Base-by-base conservation (phyloP, 2,888 invertebrate species). In the Molorchus minor region DNA sequence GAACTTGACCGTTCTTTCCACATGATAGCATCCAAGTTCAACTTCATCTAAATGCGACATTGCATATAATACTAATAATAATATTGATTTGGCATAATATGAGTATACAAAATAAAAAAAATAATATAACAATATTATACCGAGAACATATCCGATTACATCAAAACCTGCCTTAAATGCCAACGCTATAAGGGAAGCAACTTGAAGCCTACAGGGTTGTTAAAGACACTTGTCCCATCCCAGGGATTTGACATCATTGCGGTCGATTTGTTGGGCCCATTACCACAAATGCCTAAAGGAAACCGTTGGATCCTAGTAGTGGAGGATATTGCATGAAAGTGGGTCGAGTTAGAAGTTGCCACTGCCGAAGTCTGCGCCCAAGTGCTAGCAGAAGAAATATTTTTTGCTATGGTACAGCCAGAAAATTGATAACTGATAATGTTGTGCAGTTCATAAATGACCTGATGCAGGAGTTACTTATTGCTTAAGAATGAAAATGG, bases 191-290 rank as follows among this genome's bases (percentile, higher is more conserved):
- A 40, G 16, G 10, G 3, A 3, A 16, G 16, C 16, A 40, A 40
- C 10, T 7, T 15, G 7, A 40, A 40, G 13, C 40, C 40, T 16
- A 1, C 40, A 3, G 40, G 40, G 3, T 13, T 40, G 12, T 16
- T 40, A 17, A 15, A 40, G 17, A 40, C 3, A 7, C 40, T 16
- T 16, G 40, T 40, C 4, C 12, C 17, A 4, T 16, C 13, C 40
- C 60, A 61, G 25, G 44, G 65, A 1, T 63, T 65, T 17, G 61
- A 65, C 41, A 36, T 51, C 2, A 5, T 65, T 15, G 25, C 43
- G 8, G 47, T 65, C 3, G 65, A 67, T 17, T 30, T 67, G 12
- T 65, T 67, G 38, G 65, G 65, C 10, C 65, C 62, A 15, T 41
- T 67, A 7, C 62, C 65, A 1, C 0, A n/a, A 41, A 29, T 3